These are phyloP conservation scores for Phytoseiulus persimilis DNA, from an alignment of 2,888 invertebrate genomes.

Conservation along the genomic window DNA sequence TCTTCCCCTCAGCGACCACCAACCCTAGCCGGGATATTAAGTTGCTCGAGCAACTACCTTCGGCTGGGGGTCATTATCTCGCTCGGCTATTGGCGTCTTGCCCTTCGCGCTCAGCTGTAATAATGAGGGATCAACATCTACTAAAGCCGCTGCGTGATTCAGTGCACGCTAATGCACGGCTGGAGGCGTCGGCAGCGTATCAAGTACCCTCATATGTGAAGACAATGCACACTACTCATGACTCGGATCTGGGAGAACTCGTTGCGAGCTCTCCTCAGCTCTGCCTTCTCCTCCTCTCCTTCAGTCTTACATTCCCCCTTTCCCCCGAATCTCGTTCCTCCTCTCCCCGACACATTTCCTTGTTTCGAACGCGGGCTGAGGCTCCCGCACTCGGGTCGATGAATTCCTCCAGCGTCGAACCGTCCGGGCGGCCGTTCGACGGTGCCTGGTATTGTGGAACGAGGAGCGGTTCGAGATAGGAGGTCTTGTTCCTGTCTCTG, in stretches of 20 bases:
- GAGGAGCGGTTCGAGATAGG: too few species aligned
- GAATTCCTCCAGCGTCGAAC: background rate
- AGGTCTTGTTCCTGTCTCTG: background rate
- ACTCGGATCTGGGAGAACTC: background rate
- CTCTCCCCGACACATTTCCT: background rate
- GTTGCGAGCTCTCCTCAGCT: background rate
- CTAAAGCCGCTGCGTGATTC: background rate
- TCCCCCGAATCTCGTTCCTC: background rate
- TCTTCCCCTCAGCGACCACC: background rate
- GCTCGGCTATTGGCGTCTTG: background rate
- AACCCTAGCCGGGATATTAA: background rate
- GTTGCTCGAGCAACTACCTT: conserved; percentile 5
- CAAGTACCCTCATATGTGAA: background rate
- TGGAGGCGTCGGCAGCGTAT: background rate
- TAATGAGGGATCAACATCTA: background rate
- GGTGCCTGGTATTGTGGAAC: too few species aligned
- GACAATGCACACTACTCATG: background rate
- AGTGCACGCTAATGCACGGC: background rate
- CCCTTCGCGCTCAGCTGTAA: background rate
- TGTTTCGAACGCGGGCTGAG: too few species aligned
- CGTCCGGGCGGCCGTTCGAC: background rate
- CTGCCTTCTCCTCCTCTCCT: too few species aligned
- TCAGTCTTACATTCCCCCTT: too few species aligned
- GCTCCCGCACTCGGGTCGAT: too few species aligned
- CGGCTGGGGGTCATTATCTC: background rate